phyloP scores from a whole-genome alignment of 2,797 vertebrate genomes.

The Sphaeramia orbicularis region DNA sequence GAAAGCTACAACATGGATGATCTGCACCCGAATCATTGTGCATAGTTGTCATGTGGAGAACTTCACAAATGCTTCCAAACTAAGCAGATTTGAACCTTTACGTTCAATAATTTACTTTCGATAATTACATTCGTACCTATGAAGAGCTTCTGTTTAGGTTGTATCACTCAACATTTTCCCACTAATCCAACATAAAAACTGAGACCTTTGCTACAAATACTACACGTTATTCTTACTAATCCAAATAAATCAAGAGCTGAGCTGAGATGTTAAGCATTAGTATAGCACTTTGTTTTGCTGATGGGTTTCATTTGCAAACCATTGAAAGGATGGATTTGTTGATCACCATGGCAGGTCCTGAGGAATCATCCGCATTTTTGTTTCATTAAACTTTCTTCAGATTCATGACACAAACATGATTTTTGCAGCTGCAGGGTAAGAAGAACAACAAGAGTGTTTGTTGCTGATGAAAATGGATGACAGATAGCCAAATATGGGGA shows the following conservation, averaged over 20 bases:
- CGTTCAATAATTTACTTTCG: too few relatives aligned
- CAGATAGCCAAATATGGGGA: conserved; percentile 10
- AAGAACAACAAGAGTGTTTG: conserved; percentile 11
- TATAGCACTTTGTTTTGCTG: conserved; percentile 22
- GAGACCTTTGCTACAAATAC: background rate
- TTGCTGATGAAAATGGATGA: conserved; percentile 59
- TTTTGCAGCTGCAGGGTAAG: conserved; percentile 13
- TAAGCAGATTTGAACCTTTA: too few relatives aligned
- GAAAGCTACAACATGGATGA: too few relatives aligned
- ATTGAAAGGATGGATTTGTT: conserved; percentile 29
- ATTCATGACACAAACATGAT: conserved; percentile 34
- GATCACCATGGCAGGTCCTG: conserved; percentile 40
- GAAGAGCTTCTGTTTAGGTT: too few relatives aligned
- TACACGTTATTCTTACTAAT: conserved; percentile 7
- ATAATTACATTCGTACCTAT: too few relatives aligned
- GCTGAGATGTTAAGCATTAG: conserved; percentile 10
- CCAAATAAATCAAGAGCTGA: conserved; percentile 35
- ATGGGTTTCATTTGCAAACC: conserved; percentile 36
- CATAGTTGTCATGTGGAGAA: too few relatives aligned
- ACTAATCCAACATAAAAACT: too few relatives aligned
- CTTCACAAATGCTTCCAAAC: too few relatives aligned
- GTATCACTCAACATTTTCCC: too few relatives aligned
- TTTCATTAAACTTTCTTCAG: conserved; percentile 48
- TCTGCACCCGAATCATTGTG: too few relatives aligned
- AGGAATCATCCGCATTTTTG: conserved; percentile 28